A percentile compares a stretch with the other conserved stretches of the same genome.
Evolutionary conservation across 2,888 invertebrate species (phyloP).

Genomic region (Tachina grossa): DNA sequence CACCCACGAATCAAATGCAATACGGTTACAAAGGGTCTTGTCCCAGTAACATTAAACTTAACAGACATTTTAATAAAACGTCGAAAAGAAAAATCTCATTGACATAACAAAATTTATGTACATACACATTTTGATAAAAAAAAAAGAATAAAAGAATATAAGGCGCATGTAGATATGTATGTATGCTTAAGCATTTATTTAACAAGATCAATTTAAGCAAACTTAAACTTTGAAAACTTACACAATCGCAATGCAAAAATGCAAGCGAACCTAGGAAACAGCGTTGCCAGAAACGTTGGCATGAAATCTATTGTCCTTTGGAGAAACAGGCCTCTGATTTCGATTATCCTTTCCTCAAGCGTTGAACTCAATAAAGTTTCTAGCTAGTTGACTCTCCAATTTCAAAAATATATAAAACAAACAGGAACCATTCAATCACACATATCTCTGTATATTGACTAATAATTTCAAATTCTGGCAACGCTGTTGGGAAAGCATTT

Average conservation of each 20-base stretch:
- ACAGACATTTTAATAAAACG: conserved; percentile 3
- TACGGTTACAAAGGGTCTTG: neutral
- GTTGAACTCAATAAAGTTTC: too few relatives aligned
- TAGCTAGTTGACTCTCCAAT: too few relatives aligned
- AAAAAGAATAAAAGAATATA: too few relatives aligned
- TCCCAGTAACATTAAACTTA: conserved; percentile 19
- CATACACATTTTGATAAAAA: neutral
- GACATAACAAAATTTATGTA: neutral
- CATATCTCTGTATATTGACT: too few relatives aligned
- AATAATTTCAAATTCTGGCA: neutral
- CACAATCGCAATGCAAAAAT: neutral
- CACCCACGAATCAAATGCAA: conserved; percentile 62
- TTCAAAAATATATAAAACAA: too few relatives aligned
- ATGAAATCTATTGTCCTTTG: neutral
- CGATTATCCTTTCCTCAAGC: too few relatives aligned
- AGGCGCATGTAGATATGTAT: neutral
- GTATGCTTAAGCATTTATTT: conserved; percentile 17
- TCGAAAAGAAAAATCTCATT: neutral
- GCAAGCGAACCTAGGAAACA: conserved; percentile 5
- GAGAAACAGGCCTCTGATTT: too few relatives aligned
- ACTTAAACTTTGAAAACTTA: conserved; percentile 33
- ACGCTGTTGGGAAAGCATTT: conserved; percentile 25
- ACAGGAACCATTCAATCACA: too few relatives aligned
- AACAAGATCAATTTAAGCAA: conserved; percentile 63
- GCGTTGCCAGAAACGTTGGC: neutral